Conservation (phyloP, 2,113 vertebrate genomes). For the Pelodiscus sinensis region DNA sequence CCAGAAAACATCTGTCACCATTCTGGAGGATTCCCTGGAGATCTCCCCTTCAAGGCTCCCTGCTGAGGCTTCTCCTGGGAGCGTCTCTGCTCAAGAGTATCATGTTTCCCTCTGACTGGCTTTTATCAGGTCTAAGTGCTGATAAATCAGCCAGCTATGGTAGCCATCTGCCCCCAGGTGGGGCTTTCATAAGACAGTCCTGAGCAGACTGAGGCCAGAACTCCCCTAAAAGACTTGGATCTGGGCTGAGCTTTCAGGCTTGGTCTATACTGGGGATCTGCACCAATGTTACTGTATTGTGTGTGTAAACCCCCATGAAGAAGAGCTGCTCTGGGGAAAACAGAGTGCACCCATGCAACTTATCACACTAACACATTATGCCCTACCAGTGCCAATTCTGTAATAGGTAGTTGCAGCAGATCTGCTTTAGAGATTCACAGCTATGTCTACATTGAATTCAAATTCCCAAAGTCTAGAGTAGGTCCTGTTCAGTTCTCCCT, state of each 20-base stretch:
- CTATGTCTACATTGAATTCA: background rate
- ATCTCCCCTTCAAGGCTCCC: background rate
- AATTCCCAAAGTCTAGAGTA: background rate
- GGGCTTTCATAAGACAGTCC: background rate
- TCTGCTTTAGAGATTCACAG: background rate
- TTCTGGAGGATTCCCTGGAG: background rate
- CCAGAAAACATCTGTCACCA: background rate
- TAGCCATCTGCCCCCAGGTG: background rate
- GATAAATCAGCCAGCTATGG: background rate
- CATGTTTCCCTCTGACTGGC: background rate
- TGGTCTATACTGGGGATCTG: background rate
- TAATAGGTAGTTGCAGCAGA: background rate
- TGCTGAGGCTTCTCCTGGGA: background rate
- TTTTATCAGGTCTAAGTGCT: background rate
- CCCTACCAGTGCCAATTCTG: background rate
- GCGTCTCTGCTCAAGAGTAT: background rate
- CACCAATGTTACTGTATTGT: background rate
- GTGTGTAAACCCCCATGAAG: background rate
- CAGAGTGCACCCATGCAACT: background rate
- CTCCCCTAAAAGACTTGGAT: background rate
- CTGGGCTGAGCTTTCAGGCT: background rate
- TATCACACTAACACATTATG: background rate
- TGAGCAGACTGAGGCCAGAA: background rate
- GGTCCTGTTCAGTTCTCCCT: background rate
- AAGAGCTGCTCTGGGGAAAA: background rate